These are phyloP conservation scores for Ptychochromis oligacanthus DNA, from an alignment of 2,113 vertebrate species.

Conservation along the genomic window DNA sequence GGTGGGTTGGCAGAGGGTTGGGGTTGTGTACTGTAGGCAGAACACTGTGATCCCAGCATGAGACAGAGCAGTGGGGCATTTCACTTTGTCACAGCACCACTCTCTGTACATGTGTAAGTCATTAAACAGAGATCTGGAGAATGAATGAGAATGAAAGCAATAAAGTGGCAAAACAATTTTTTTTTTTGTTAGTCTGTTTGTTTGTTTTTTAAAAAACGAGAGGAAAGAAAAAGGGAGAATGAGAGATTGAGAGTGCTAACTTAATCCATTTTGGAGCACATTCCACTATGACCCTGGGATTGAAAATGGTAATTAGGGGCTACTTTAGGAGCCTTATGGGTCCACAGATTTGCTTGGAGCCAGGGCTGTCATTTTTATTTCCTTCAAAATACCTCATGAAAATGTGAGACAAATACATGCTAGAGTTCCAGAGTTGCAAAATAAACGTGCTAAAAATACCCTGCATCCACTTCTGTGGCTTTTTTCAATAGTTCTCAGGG, in stretches of 20 bases:
- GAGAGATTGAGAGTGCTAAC: slow-evolving; percentile 58
- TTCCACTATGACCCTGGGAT: slow-evolving; percentile 74
- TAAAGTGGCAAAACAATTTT: slow-evolving; percentile 46
- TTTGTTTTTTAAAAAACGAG: slow-evolving; percentile 14
- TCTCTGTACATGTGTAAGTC: slow-evolving; percentile 72
- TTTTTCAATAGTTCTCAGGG: slow-evolving; percentile 59
- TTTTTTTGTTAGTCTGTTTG: too few species aligned
- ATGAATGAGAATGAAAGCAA: slow-evolving; percentile 45
- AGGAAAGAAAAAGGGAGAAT: slow-evolving; percentile 26
- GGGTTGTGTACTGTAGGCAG: slow-evolving; percentile 57
- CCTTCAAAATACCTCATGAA: slow-evolving; percentile 61
- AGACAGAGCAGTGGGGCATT: slow-evolving; percentile 34
- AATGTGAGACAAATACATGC: slow-evolving; percentile 67
- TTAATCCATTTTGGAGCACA: slow-evolving; percentile 76
- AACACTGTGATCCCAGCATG: slow-evolving; percentile 52
- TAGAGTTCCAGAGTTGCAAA: slow-evolving; percentile 64
- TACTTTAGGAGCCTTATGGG: slow-evolving; percentile 61
- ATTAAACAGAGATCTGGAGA: slow-evolving; percentile 61
- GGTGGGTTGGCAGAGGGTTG: slow-evolving; percentile 59
- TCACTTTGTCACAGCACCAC: slow-evolving; percentile 47
- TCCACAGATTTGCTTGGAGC: slow-evolving; percentile 51
- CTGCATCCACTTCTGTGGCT: slow-evolving; percentile 28
- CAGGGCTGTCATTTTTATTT: slow-evolving; percentile 61
- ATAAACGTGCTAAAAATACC: slow-evolving; percentile 73
- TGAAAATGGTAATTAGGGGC: slow-evolving; percentile 75